phyloP scores from a whole-genome alignment of 2,113 vertebrate genomes.

The Cyphotilapia sp. region DNA sequence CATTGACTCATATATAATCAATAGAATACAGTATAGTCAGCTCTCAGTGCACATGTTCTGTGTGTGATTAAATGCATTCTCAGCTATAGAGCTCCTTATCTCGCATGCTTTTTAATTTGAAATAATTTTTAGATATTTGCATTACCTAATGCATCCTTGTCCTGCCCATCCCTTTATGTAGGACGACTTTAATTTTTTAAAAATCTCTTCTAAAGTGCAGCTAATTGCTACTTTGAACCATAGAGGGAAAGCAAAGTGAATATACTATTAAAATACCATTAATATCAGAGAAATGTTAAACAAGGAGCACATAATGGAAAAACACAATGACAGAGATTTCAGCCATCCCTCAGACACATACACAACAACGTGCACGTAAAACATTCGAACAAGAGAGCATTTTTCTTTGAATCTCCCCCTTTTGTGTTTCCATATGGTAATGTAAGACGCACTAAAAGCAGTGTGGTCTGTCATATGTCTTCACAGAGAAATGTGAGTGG shows the following conservation, averaged over 20 bases:
- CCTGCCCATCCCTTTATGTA: not conserved
- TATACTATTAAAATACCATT: not conserved
- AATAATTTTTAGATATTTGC: not conserved
- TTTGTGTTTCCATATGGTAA: not conserved
- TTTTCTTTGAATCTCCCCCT: not conserved
- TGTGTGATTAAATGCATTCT: not conserved
- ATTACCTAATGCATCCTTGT: not conserved
- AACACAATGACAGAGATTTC: not conserved
- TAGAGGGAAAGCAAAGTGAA: not conserved
- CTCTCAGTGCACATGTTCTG: not conserved
- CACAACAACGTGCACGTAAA: not conserved
- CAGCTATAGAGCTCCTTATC: not conserved
- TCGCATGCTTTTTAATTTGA: not conserved
- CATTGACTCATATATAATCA: not conserved
- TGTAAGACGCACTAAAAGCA: not conserved
- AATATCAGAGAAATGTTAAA: not conserved
- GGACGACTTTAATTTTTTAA: not conserved
- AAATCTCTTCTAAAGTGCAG: not conserved
- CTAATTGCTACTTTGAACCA: slow-evolving; percentile 25
- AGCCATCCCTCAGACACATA: not conserved
- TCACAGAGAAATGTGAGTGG: not conserved
- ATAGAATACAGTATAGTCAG: not conserved
- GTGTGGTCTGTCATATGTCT: not conserved
- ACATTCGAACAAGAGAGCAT: not conserved
- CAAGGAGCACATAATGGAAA: not conserved